Conservation (phyloP, 2,888 invertebrate species). For the Leucoptera coffeella region DNA sequence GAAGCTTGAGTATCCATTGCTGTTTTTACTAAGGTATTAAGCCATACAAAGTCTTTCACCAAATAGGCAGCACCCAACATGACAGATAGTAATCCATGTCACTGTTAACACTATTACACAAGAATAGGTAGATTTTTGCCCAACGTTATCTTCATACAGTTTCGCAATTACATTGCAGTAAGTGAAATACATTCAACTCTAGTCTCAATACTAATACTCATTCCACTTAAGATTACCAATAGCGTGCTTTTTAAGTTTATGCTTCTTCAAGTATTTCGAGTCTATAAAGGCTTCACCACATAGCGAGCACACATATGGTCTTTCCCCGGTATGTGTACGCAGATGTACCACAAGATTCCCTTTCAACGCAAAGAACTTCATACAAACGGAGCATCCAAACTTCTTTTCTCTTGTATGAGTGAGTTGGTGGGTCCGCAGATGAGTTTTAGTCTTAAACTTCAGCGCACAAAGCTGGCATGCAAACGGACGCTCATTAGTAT, state of each 20-base stretch:
- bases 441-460: slow-evolving; percentile 43
- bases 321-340: slow-evolving; percentile 43
- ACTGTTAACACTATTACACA: too few relatives aligned
- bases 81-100: too few relatives aligned
- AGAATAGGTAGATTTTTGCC: too few relatives aligned
- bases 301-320: slow-evolving; percentile 36
- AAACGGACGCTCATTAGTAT: slow-evolving; percentile 42
- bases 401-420: slow-evolving; percentile 47
- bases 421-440: slow-evolving; percentile 39
- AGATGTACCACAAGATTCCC: slow-evolving; percentile 45
- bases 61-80: too few relatives aligned
- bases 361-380: slow-evolving; percentile 47
- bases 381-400: slow-evolving; percentile 46
- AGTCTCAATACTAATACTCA: slow-evolving; percentile 22
- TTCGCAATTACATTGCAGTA: too few relatives aligned
- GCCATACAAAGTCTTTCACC: too few relatives aligned
- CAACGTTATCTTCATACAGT: too few relatives aligned
- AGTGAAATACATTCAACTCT: too few relatives aligned
- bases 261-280: slow-evolving; percentile 46
- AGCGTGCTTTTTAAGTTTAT: slow-evolving; percentile 38
- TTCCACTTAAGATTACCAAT: slow-evolving; percentile 37
- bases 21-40: too few relatives aligned
- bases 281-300: slow-evolving; percentile 47
- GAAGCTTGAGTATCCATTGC: too few relatives aligned
- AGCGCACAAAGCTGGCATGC: slow-evolving; percentile 37